Evolutionary conservation across 2,797 vertebrate genomes (phyloP), one percentile per base, ranked within the genome.

Genomic region (Thaleichthys pacificus): DNA sequence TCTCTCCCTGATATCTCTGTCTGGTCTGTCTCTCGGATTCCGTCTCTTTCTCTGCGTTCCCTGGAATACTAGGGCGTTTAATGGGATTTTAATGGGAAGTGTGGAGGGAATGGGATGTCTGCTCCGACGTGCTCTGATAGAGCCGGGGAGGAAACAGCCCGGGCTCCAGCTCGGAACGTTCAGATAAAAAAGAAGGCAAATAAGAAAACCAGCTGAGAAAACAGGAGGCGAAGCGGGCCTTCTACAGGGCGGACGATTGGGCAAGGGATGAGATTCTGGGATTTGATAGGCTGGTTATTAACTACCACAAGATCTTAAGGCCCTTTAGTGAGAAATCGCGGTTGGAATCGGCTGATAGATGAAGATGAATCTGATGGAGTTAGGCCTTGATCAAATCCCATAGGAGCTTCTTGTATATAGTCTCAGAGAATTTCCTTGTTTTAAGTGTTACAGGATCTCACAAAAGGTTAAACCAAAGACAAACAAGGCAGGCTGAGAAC

Each of bases 11-110:
- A 68, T 42, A 47, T 47, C 38, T 70, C 68, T 24, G 26, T 71
- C 35, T 68, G 11, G 17, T 14, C 28, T 32, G 14, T 32, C 5
- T 51, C 26, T 71, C 72, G 74, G 70, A 72, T 76, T 61, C 70
- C 38, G 67, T 68, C 64, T 70, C 17, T 32, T 47, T 54, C 54
- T 67, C 61, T 51, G 24, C 19, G 47, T 35, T 73, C 70, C 71
- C 61, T 68, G 68, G 71, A 76, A 80, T 57, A 54, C 21, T 24
- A 24, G 66, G 38, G 38, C 15, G 32, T 51, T 79, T 81, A 81
- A 85, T 79, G 77, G 71, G 71, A 28, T 76, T 77, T 81, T 81
- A 80, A 80, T 73, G 74, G 74, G 76, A 74, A 66, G 69, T 57
- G 61, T 19, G 62, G 67, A 75, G 76, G 67, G 61, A 75, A 66